These are phyloP conservation scores for Melanotaenia boesemani DNA, from an alignment of 2,797 vertebrate genomes.

Conservation along the genomic window DNA sequence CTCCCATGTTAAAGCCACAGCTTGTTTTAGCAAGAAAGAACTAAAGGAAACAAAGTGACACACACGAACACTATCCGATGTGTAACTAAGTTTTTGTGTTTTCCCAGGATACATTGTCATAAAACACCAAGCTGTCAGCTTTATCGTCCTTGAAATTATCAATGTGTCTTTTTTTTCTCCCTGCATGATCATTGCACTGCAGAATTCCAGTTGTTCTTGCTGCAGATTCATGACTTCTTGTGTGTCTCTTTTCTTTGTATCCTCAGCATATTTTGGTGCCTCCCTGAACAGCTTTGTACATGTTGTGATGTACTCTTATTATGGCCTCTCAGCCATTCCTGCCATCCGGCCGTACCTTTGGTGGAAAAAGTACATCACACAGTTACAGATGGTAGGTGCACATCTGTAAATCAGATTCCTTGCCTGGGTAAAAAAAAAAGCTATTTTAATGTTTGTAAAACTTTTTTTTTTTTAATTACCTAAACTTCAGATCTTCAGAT, in stretches of 20 bases:
- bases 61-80: slow-evolving; percentile 10
- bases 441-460: too few relatives aligned
- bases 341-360: slow-evolving; percentile 95
- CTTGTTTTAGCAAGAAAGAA: slow-evolving; percentile 22
- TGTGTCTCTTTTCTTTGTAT: slow-evolving; percentile 26
- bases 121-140: not conserved
- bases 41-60: slow-evolving; percentile 33
- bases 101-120: not conserved
- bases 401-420: not conserved
- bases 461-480: too few relatives aligned
- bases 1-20: slow-evolving; percentile 42
- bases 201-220: not conserved
- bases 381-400: slow-evolving; percentile 94
- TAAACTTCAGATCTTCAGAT: too few relatives aligned
- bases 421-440: not conserved
- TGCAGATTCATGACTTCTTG: slow-evolving; percentile 23
- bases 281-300: slow-evolving; percentile 97
- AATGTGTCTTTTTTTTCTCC: not conserved
- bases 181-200: not conserved
- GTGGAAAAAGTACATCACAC: slow-evolving; percentile 99
- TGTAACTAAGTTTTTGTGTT: not conserved
- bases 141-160: not conserved
- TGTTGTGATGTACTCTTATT: slow-evolving; percentile 98
- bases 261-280: slow-evolving; percentile 93
- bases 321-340: slow-evolving; percentile 92